These are phyloP conservation scores for Caenorhabditis japonica DNA, from an alignment of 2,888 invertebrate genomes.

Conservation along the genomic window DNA sequence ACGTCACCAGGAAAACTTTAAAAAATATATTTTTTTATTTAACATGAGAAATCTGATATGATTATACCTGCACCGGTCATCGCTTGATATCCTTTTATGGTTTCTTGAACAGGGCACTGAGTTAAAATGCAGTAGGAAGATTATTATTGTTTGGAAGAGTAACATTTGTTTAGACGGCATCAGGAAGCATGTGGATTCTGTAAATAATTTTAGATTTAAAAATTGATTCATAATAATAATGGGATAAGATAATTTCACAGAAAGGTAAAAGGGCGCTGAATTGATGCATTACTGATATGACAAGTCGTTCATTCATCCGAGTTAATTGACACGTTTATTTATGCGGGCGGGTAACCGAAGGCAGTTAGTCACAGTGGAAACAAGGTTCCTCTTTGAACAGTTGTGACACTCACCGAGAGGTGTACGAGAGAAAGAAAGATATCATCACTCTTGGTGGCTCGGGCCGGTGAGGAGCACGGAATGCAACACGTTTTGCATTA, in stretches of 20 bases:
- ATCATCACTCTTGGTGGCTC: slow-evolving; percentile 31
- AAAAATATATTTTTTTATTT: too few relatives aligned
- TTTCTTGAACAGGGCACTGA: background rate
- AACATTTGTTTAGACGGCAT: slow-evolving; percentile 28
- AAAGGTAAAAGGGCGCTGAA: slow-evolving; percentile 11
- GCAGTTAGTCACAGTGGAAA: slow-evolving; percentile 32
- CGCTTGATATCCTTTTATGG: slow-evolving; percentile 21
- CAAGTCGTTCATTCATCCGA: slow-evolving; percentile 37
- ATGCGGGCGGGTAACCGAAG: slow-evolving; percentile 8
- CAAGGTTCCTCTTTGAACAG: slow-evolving; percentile 41
- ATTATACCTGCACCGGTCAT: slow-evolving; percentile 36
- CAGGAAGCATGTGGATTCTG: slow-evolving; percentile 39
- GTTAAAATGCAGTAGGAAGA: background rate
- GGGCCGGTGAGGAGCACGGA: slow-evolving; percentile 4
- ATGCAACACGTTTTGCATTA: slow-evolving; percentile 42
- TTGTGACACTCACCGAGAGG: slow-evolving; percentile 35
- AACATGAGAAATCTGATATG: too few relatives aligned
- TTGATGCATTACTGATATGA: slow-evolving; percentile 44
- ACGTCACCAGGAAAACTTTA: slow-evolving; percentile 44
- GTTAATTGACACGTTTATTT: slow-evolving; percentile 48
- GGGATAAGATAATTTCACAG: slow-evolving; percentile 12
- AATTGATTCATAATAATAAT: slow-evolving; percentile 16
- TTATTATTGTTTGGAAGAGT: background rate
- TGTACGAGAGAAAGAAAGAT: slow-evolving; percentile 21
- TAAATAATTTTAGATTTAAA: slow-evolving; percentile 16